A percentile compares a stretch with the other conserved stretches of the same genome.
phyloP scores from a whole-genome alignment of 2,113 vertebrate species.

The Crotophaga sulcirostris region DNA sequence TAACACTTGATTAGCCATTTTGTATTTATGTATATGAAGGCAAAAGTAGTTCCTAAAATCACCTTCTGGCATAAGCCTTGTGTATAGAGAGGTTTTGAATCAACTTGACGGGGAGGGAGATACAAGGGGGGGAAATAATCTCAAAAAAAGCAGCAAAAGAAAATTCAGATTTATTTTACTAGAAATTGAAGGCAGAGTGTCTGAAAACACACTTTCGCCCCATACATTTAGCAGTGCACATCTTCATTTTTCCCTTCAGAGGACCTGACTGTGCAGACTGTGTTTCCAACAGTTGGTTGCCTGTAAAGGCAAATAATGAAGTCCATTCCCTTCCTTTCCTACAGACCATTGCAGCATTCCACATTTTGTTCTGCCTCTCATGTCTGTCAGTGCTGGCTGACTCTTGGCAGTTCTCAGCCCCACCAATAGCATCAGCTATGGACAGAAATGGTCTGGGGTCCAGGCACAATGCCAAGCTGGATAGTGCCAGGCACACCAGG shows the following conservation, averaged over 20 bases:
- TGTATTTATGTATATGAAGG: background rate
- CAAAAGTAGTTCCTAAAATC: background rate
- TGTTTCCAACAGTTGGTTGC: background rate
- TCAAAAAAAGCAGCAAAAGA: background rate
- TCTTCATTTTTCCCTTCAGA: background rate
- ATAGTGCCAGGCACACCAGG: fast-evolving
- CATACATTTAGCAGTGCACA: background rate
- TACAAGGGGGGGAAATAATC: background rate
- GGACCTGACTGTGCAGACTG: background rate
- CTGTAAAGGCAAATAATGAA: background rate
- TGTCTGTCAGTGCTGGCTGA: background rate
- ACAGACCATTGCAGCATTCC: background rate
- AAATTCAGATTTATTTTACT: background rate
- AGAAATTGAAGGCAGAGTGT: background rate
- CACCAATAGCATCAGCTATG: background rate
- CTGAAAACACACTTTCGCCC: background rate
- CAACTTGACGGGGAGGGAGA: background rate
- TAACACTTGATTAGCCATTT: background rate
- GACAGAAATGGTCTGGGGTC: background rate
- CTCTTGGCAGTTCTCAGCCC: background rate
- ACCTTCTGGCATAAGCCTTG: background rate
- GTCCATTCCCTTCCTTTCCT: background rate
- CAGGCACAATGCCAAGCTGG: background rate
- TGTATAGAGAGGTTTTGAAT: background rate
- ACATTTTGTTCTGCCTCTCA: background rate